Evolutionary conservation across 1,140 invertebrate species (phyloP).

Genomic region (Lepidostoma basale): DNA sequence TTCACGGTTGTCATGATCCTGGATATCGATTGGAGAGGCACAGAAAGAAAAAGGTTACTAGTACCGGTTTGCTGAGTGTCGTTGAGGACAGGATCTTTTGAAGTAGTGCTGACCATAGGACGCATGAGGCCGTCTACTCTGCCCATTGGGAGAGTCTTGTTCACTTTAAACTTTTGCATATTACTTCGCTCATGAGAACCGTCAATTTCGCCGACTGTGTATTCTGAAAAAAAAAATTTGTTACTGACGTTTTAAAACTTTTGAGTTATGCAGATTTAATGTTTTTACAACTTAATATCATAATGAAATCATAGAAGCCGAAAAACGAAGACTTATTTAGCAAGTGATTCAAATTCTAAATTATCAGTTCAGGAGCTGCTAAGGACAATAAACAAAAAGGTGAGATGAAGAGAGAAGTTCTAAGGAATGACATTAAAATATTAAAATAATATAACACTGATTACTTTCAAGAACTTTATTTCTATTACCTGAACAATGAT

Average conservation of each 20-base stretch:
- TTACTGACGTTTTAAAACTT: background rate
- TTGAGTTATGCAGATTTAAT: background rate
- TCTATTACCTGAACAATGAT: background rate
- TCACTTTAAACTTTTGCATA: background rate
- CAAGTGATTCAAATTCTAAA: no score
- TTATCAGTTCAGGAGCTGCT: no score
- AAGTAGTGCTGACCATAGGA: background rate
- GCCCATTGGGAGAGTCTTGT: background rate
- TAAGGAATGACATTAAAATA: no score
- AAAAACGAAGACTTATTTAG: no score
- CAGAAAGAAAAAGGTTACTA: no score
- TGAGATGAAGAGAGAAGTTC: no score
- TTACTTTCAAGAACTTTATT: background rate
- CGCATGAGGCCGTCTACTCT: background rate
- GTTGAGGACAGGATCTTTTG: constrained; percentile 28
- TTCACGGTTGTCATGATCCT: no score
- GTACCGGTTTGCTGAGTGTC: constrained; percentile 20
- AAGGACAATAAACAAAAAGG: no score
- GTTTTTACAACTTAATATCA: no score
- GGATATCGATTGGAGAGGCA: no score
- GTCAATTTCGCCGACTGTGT: background rate
- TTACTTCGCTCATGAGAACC: background rate
- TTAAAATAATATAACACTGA: no score
- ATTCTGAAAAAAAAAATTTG: background rate
- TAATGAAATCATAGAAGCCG: no score